These are phyloP conservation scores for Acanthosoma haemorrhoidale DNA, from an alignment of 2,888 invertebrate genomes.

Conservation along the genomic window DNA sequence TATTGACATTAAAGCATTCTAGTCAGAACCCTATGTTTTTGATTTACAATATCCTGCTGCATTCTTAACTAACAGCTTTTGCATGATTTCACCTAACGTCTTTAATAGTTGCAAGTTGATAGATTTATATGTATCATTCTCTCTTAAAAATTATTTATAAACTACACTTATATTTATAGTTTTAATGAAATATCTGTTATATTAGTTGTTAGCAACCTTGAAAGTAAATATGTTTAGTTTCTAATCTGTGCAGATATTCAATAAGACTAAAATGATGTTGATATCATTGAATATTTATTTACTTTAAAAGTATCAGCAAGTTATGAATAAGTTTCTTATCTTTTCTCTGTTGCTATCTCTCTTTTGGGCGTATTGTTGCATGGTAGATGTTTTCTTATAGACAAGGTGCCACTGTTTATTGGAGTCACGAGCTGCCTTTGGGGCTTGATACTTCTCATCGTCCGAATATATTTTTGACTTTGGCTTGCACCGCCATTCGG, in stretches of 20 bases:
- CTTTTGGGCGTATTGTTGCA: slow-evolving; percentile 29
- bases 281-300: not conserved
- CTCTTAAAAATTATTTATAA: no score
- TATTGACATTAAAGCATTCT: slow-evolving; percentile 20
- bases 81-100: not conserved
- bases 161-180: no score
- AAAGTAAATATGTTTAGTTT: not conserved
- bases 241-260: not conserved
- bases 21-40: slow-evolving; percentile 11
- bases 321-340: not conserved
- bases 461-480: slow-evolving; percentile 62
- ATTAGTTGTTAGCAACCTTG: not conserved
- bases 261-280: not conserved
- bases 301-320: not conserved
- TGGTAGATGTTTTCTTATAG: slow-evolving; percentile 39
- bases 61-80: slow-evolving; percentile 12
- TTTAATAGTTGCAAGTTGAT: no score
- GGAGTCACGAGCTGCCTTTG: slow-evolving; percentile 86
- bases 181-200: no score
- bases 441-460: slow-evolving; percentile 71
- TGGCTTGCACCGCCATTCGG: slow-evolving; percentile 42
- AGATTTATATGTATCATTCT: no score
- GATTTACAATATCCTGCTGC: slow-evolving; percentile 8
- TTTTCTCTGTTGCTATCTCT: slow-evolving; percentile 29
- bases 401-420: slow-evolving; percentile 70